Base-by-base conservation (phyloP, 2,113 vertebrate species). In the Ascaphus truei region DNA sequence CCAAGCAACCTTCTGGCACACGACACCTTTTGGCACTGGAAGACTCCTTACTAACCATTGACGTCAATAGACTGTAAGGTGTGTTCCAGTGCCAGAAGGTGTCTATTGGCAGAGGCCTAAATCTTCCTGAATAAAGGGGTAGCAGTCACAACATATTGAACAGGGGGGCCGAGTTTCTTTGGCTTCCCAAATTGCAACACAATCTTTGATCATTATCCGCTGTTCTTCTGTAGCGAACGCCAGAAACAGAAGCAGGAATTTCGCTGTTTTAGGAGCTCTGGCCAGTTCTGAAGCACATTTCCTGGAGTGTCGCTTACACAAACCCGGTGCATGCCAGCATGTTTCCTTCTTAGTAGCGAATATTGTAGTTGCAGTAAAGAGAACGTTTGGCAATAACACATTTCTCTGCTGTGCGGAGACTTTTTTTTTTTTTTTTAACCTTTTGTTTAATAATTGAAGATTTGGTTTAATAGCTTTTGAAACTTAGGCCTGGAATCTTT, bases 231-330 rank as follows among this genome's bases (percentile, higher is more conserved):
- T 27, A 68, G 29, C 22, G 36, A 59, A 61, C 61, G 67, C 55
- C 67, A 60, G 31, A 52, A 60, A 61, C 57, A 43, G 56, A 48
- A 71, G 67, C 67, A 50, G 45, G 57, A 47, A 60, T 60, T 59
- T 57, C 55, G 30, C 55, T 52, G 33, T 61, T 61, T 31, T 41
- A 41, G 67, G 61, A 33, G 57, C 16, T 45, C 45, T 71, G 67
- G 67, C 67, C 45, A 71, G 57, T 61, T 50, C 25, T 71, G 34
- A 29, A 61, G 56, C 57, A 52, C 67, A 61, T 61, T 71, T 71
- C 45, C 67, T 60, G 57, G 57, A 61, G 56, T 61, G 67, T 50
- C 26, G 43, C 67, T 61, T 61, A 60, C 33, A 71, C 16, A 71
- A 71, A 61, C n/a, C 31, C 50, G n/a, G 60, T 71, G 45, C 34